Conservation (phyloP, 2,113 vertebrate genomes). For the Sylvilagus bachmani region DNA sequence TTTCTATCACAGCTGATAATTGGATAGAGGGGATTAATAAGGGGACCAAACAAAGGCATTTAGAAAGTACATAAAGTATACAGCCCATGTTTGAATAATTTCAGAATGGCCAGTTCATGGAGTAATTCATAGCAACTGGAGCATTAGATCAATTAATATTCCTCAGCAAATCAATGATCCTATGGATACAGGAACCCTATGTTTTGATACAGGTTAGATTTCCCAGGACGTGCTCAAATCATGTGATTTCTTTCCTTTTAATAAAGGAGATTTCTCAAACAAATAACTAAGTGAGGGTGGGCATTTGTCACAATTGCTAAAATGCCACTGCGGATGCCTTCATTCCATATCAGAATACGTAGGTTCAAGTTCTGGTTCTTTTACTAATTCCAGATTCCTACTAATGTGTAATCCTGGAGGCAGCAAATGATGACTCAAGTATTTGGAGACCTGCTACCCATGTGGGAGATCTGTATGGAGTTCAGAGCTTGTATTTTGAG, state of each 20-base stretch:
- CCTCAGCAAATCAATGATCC: constrained; percentile 32
- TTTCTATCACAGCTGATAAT: constrained; percentile 60
- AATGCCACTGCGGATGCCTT: too few species aligned
- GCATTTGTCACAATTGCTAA: too few species aligned
- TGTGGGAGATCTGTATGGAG: too few species aligned
- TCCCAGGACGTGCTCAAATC: constrained; percentile 33
- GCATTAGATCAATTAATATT: constrained; percentile 48
- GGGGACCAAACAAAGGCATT: constrained; percentile 37
- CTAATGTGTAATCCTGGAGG: too few species aligned
- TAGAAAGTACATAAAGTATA: constrained; percentile 47
- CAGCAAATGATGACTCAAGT: too few species aligned
- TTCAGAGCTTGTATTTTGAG: too few species aligned
- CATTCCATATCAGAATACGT: too few species aligned
- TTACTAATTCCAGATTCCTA: too few species aligned
- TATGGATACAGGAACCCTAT: neutral
- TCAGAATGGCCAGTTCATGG: constrained; percentile 14
- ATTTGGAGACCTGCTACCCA: too few species aligned
- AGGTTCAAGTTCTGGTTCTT: too few species aligned
- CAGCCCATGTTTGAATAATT: constrained; percentile 54
- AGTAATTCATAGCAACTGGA: constrained; percentile 62
- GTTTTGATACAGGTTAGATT: constrained; percentile 52
- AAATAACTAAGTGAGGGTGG: neutral
- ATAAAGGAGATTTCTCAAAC: constrained; percentile 17
- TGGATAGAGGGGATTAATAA: constrained; percentile 48
- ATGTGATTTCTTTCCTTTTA: constrained; percentile 47